phyloP scores from a whole-genome alignment of 2,113 vertebrate genomes.

The Pituophis catenifer region DNA sequence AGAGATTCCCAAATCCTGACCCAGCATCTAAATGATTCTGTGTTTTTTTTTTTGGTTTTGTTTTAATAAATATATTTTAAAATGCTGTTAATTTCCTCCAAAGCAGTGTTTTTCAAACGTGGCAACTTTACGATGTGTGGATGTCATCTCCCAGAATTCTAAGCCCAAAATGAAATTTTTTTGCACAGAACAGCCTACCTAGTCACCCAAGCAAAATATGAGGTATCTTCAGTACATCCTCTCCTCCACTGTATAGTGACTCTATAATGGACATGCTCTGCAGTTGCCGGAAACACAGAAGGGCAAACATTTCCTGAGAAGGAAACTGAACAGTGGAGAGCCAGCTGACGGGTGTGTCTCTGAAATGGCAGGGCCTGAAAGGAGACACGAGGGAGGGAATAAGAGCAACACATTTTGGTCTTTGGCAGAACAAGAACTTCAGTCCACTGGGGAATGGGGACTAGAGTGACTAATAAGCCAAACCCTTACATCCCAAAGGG shows the following conservation, averaged over 20 bases:
- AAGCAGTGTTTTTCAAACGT: neutral
- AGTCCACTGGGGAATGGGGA: neutral
- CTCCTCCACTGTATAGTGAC: neutral
- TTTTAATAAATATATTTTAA: neutral
- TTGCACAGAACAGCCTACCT: neutral
- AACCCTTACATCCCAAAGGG: neutral
- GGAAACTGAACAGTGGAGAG: constrained; percentile 9
- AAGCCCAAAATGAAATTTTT: neutral
- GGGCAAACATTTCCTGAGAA: neutral
- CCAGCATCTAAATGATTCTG: neutral
- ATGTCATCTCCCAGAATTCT: neutral
- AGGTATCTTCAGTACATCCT: neutral
- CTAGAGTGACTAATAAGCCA: neutral
- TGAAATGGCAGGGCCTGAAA: neutral
- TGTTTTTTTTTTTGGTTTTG: neutral
- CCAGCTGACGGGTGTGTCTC: constrained; percentile 9
- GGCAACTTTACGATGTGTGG: neutral
- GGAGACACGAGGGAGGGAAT: constrained; percentile 29
- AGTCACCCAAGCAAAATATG: neutral
- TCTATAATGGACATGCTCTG: neutral
- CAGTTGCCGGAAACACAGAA: constrained; percentile 5
- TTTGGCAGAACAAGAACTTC: neutral
- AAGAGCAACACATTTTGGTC: constrained; percentile 2
- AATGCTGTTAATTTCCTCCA: neutral
- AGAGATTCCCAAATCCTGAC: neutral